A percentile compares a stretch with the other conserved stretches of the same genome.
phyloP scores from a whole-genome alignment of 2,797 vertebrate genomes.

The Kryptolebias ocellatus region DNA sequence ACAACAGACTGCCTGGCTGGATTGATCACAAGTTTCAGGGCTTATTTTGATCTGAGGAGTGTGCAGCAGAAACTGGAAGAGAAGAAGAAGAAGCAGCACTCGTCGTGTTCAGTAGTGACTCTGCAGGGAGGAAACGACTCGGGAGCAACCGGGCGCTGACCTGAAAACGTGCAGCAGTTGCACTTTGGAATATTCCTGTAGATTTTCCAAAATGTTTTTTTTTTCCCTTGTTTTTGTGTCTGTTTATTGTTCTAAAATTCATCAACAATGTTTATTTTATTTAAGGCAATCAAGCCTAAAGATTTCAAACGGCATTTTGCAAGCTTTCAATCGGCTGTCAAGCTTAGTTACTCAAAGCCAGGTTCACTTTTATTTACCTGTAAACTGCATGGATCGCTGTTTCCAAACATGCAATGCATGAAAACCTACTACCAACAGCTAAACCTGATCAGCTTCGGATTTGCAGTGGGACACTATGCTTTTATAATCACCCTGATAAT shows the following conservation, averaged over 20 bases:
- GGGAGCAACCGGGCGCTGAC: conserved; percentile 23
- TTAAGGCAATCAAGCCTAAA: conserved; percentile 36
- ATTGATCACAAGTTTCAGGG: conserved; percentile 36
- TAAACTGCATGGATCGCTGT: conserved; percentile 2
- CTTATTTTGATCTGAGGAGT: conserved; percentile 38
- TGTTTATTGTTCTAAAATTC: conserved; percentile 5
- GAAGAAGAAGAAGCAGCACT: conserved; percentile 47
- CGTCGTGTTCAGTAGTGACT: conserved; percentile 63
- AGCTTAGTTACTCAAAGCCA: conserved; percentile 28
- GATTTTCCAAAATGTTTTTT: background rate
- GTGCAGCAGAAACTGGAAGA: conserved; percentile 36
- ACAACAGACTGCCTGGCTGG: conserved; percentile 38
- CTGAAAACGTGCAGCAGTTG: conserved; percentile 31
- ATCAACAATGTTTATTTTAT: conserved; percentile 5
- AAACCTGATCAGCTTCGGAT: background rate
- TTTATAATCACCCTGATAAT: too few species aligned
- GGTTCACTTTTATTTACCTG: conserved; percentile 7
- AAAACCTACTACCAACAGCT: conserved; percentile 19
- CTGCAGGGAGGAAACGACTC: conserved; percentile 31
- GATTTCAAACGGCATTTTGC: background rate
- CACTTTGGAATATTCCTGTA: conserved; percentile 3
- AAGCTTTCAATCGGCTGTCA: conserved; percentile 17
- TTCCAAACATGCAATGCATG: conserved; percentile 21
- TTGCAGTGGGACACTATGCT: too few species aligned
- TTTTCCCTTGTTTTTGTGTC: background rate